These are phyloP conservation scores for Tauraco erythrolophus DNA, from an alignment of 2,113 vertebrate species.

Conservation along the genomic window DNA sequence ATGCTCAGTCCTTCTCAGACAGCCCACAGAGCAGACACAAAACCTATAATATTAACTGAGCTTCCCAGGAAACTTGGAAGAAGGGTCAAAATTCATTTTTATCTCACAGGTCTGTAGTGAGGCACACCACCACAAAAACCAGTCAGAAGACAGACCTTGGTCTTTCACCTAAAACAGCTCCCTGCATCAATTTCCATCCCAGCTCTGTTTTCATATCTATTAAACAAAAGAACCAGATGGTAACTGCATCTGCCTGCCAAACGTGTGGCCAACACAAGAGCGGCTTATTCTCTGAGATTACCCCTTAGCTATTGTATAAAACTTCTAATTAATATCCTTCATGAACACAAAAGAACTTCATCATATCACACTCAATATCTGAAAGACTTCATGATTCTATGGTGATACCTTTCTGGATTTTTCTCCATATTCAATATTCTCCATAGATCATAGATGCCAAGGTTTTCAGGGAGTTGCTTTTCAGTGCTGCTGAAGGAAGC, in stretches of 20 bases:
- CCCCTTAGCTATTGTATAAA: neutral
- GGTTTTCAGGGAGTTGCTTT: neutral
- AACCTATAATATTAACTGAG: neutral
- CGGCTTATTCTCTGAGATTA: neutral
- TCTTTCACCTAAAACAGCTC: neutral
- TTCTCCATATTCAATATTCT: neutral
- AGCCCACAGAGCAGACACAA: neutral
- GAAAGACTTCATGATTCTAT: neutral
- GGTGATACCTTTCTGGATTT: neutral
- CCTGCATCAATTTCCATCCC: neutral
- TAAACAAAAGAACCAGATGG: neutral
- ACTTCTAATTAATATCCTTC: neutral
- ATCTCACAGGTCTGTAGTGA: neutral
- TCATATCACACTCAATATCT: neutral
- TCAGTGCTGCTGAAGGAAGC: neutral
- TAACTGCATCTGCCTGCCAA: neutral
- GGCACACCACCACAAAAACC: neutral
- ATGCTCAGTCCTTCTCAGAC: neutral
- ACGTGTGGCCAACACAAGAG: neutral
- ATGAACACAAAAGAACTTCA: neutral
- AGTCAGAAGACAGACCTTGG: neutral
- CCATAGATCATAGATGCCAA: neutral
- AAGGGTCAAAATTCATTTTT: neutral
- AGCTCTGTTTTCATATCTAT: neutral
- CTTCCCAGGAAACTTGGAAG: neutral